Conservation (phyloP, 2,888 invertebrate genomes). For the Metacarcinus magister region DNA sequence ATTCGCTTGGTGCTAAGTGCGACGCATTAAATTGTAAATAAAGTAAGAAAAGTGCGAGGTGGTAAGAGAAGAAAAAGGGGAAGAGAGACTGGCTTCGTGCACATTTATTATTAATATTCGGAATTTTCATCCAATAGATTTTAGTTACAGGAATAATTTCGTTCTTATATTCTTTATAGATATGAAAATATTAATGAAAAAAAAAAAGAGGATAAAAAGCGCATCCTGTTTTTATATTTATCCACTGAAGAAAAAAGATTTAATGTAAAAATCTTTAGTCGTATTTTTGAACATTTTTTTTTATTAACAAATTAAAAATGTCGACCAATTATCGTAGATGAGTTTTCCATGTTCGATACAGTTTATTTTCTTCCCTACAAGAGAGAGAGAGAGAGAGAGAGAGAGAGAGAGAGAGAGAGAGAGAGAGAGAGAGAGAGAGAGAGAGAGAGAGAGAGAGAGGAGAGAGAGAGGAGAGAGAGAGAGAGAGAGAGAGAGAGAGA, state of each 20-base stretch:
- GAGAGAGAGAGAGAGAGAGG: background rate
- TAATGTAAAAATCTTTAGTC: background rate
- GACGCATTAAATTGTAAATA: background rate
- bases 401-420: conserved; percentile 27
- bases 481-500: no score
- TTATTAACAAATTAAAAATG: background rate
- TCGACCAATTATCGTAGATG: conserved; percentile 11
- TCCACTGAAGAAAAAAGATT: background rate
- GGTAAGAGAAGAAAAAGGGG: background rate
- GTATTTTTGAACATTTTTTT: background rate
- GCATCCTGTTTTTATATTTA: background rate
- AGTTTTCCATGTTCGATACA: background rate
- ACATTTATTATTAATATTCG: background rate
- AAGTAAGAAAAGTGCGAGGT: background rate
- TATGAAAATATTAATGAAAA: background rate
- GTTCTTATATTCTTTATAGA: background rate
- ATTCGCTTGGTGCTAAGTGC: background rate
- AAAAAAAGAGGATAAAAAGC: background rate
- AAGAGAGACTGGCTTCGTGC: background rate
- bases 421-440: conserved; percentile 42
- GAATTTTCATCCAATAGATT: background rate
- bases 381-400: background rate
- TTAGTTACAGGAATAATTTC: background rate
- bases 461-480: no score
- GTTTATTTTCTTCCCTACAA: background rate